phyloP scores from a whole-genome alignment of 2,113 vertebrate species.

The Alexandromys fortis region DNA sequence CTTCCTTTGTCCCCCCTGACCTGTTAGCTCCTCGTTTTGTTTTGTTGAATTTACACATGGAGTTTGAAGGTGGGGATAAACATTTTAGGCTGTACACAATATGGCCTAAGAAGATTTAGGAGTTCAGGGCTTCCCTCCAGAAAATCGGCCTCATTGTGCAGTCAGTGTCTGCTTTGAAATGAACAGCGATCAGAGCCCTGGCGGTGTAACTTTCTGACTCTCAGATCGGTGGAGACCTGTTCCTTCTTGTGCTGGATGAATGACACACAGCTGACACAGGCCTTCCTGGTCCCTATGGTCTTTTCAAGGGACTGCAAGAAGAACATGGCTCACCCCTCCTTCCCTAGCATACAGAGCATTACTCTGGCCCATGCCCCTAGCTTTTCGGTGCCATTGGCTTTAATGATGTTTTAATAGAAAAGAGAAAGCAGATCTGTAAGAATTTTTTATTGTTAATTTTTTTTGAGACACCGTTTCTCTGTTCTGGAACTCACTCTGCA shows the following conservation, averaged over 20 bases:
- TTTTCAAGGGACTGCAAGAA: background rate
- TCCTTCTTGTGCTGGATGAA: background rate
- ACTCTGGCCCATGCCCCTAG: fast-evolving
- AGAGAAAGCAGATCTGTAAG: background rate
- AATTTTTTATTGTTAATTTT: background rate
- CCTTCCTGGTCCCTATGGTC: background rate
- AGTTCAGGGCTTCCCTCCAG: background rate
- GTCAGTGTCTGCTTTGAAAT: background rate
- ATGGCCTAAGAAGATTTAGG: background rate
- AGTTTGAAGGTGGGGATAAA: background rate
- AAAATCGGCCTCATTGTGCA: background rate
- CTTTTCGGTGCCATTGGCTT: background rate
- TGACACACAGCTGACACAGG: background rate
- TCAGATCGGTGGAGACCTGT: background rate
- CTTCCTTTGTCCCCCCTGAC: background rate
- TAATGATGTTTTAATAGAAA: background rate
- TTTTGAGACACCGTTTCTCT: background rate
- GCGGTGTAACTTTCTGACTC: background rate
- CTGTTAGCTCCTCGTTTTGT: background rate
- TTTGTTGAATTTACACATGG: background rate
- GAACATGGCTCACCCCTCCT: background rate
- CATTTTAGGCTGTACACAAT: background rate
- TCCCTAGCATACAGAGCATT: background rate
- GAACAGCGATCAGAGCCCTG: background rate
- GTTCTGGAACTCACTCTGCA: background rate